Base-by-base conservation (phyloP, 2,888 invertebrate genomes). In the Darwinula stevensoni region DNA sequence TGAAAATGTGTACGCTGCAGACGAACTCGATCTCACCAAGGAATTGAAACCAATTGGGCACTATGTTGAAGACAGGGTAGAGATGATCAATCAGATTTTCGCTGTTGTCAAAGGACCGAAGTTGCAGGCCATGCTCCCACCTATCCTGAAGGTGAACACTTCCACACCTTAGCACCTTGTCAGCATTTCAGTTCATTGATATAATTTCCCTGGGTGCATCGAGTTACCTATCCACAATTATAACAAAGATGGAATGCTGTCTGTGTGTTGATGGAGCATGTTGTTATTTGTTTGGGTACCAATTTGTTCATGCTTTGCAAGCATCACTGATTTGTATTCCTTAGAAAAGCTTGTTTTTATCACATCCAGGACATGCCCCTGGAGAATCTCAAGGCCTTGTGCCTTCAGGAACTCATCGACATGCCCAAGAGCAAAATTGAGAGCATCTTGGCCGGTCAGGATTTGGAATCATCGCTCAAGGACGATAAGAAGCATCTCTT, bases 41-140 rank as follows among this genome's bases (percentile, higher is more conserved):
- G 40, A 43, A 6, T 39, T 55, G 14, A 42, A 46, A 31, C 49
- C 53, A 0, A 45, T 56, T 30, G 43, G 48, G 16, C 43, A 43
- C 35, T 53, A 50, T 40, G 42, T 52, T 2, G 44, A 44, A 31
- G 45, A 52, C 36, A 40, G 50, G 11, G 44, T 45, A 22, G 42
- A 43, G 18, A 44, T 55, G 38, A 40, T 54, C 6, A 43, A 45
- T 14, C 48, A 55, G 37, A 46, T 54, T 44, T 51, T 55, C 35
- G 39, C 44, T 15, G 46, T 50, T 33, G 45, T 53, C 4, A 43
- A 45, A 29, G 49, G 48, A 14, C 42, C 45, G 16, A 49, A 51
- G 34, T 42, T 55, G 14, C 44, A 48, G 29, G 45, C 50, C 14
- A 49, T 53, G 40, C 41, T 56, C 30, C 56, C 56, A 4, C 52